Conservation (phyloP, 2,888 invertebrate genomes). For the Oligia fasciuncula region DNA sequence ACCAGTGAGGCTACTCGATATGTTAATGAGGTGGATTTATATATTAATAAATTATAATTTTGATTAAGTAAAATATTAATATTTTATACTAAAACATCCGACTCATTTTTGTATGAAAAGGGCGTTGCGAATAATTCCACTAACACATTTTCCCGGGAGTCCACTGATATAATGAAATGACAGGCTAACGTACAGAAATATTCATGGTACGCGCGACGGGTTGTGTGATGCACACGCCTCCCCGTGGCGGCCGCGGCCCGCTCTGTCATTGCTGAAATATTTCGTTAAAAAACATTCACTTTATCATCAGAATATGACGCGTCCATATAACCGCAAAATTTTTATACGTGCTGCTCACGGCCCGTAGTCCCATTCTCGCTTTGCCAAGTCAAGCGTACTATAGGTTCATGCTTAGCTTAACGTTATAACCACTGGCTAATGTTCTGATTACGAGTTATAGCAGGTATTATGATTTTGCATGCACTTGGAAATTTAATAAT, state of each 20-base stretch:
- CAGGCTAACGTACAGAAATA: constrained; percentile 66
- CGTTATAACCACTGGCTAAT: constrained; percentile 45
- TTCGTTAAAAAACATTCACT: constrained; percentile 68
- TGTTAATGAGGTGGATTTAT: constrained; percentile 21
- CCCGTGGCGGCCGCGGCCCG: constrained; percentile 49
- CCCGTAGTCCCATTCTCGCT: constrained; percentile 38
- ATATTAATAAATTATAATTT: constrained; percentile 15
- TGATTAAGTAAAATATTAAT: neutral
- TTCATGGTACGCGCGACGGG: constrained; percentile 61
- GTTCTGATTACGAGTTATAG: constrained; percentile 40
- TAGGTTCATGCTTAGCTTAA: constrained; percentile 32
- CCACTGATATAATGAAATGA: constrained; percentile 67
- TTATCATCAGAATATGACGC: constrained; percentile 53
- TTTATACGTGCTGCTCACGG: constrained; percentile 51
- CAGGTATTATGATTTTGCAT: constrained; percentile 24
- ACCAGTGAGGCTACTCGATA: neutral
- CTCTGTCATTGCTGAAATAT: constrained; percentile 68
- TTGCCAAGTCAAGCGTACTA: constrained; percentile 44
- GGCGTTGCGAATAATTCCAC: constrained; percentile 44
- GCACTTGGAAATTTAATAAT: constrained; percentile 14
- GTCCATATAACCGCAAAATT: constrained; percentile 55
- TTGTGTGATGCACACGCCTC: constrained; percentile 60
- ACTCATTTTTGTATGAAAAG: constrained; percentile 28
- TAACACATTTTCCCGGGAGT: constrained; percentile 63
- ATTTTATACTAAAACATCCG: constrained; percentile 22